Conservation (phyloP, 2,797 vertebrate species). For the Megaceryle alcyon region DNA sequence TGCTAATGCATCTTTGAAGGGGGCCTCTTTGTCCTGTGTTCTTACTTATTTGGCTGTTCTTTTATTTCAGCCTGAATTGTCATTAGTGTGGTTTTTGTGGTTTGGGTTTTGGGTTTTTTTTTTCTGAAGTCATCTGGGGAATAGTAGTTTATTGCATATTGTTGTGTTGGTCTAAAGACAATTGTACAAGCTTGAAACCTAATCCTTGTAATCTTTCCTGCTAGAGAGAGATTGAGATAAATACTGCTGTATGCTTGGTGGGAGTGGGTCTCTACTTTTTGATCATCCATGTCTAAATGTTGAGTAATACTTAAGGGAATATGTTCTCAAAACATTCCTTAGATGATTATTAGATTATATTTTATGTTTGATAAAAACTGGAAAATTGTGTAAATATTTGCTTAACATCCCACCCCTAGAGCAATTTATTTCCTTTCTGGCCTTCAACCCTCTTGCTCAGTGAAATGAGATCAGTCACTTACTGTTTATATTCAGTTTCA, state of each 20-base stretch:
- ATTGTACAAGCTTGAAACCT: constrained; percentile 58
- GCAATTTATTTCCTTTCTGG: constrained; percentile 66
- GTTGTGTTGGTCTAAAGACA: constrained; percentile 59
- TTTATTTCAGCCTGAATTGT: constrained; percentile 56
- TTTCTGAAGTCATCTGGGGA: constrained; percentile 23
- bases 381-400: constrained; percentile 70
- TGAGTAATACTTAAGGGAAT: constrained; percentile 70
- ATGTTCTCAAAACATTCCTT: constrained; percentile 71
- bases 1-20: neutral
- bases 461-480: constrained; percentile 59
- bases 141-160: constrained; percentile 56
- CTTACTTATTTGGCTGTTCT: constrained; percentile 39
- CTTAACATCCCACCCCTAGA: constrained; percentile 65
- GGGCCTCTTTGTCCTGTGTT: constrained; percentile 24
- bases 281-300: constrained; percentile 61
- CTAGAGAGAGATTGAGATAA: constrained; percentile 43
- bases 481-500: constrained; percentile 63
- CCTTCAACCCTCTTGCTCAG: constrained; percentile 49
- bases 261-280: constrained; percentile 61
- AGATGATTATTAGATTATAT: constrained; percentile 74
- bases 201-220: constrained; percentile 58
- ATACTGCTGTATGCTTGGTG: constrained; percentile 47
- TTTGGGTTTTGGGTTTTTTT: neutral
- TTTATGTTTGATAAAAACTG: constrained; percentile 71
- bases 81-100: neutral